Evolutionary conservation across 2,888 invertebrate species (phyloP).

Genomic region (Ligdia adustata): DNA sequence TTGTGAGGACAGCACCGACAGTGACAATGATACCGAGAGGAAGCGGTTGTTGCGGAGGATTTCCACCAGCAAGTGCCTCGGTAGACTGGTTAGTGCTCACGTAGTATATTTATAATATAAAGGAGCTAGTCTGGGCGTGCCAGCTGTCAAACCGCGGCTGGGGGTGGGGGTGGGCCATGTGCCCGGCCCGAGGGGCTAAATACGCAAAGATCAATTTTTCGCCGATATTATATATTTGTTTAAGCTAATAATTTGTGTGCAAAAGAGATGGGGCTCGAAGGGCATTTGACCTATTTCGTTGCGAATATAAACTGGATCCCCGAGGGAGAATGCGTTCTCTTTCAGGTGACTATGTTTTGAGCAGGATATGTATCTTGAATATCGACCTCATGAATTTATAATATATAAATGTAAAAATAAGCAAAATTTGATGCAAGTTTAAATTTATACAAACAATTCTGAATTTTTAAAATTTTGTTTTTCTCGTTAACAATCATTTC

Average conservation of each 20-base stretch:
- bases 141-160: slow-evolving; percentile 57
- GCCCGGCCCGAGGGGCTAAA: slow-evolving; percentile 54
- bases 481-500: too few relatives aligned
- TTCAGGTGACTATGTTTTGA: slow-evolving; percentile 48
- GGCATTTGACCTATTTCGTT: slow-evolving; percentile 56
- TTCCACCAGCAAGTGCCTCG: slow-evolving; percentile 92
- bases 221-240: slow-evolving; percentile 49
- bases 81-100: slow-evolving; percentile 85
- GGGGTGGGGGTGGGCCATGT: slow-evolving; percentile 58
- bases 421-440: slow-evolving; percentile 1
- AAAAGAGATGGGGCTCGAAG: slow-evolving; percentile 46
- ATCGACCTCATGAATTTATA: slow-evolving; percentile 2
- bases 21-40: slow-evolving; percentile 92
- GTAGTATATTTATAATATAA: slow-evolving; percentile 19
- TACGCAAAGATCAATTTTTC: slow-evolving; percentile 56
- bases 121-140: slow-evolving; percentile 60
- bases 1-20: slow-evolving; percentile 86
- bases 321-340: slow-evolving; percentile 38
- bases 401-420: not conserved
- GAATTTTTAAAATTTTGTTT: too few relatives aligned
- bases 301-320: slow-evolving; percentile 39
- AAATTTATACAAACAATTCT: too few relatives aligned
- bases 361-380: slow-evolving; percentile 17
- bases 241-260: slow-evolving; percentile 48
- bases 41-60: slow-evolving; percentile 90